Base-by-base conservation (phyloP, 1,140 invertebrate genomes). In the Anastrepha ludens region DNA sequence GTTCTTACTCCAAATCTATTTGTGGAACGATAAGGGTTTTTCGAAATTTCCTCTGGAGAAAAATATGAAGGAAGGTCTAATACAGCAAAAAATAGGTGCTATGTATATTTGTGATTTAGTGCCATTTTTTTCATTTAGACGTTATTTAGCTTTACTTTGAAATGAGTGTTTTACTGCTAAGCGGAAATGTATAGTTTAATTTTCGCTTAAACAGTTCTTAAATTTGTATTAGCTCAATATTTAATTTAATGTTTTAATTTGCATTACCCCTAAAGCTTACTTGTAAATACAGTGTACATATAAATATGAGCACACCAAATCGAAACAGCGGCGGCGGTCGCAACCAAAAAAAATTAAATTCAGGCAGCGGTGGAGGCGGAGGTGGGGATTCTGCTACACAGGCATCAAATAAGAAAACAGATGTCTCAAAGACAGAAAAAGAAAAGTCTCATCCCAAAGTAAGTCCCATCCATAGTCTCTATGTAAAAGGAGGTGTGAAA, bases 211-310 rank as follows among this genome's bases (percentile, higher is more conserved):
- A 29, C 29, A 29, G 1, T 29, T 29, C 29, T 29, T 0, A 29
- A 29, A 29, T 29, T 29, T 29, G 1, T 29, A 29, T 29, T 29
- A 29, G 29, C 29, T 29, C 29, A 29, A 29, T 29, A 29, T 29
- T 29, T 29, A 29, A 29, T 29, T 29, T 29, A 29, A 29, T 29
- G 29, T 29, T 29, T 55, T 44, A 11, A 59, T 62, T n/a, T 81
- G 9, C 70, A 47, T 74, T n/a, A 67, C 20, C 13, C 15, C 89
- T 88, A 20, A 89, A 92, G 91, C 91, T 92, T 92, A 91, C 89
- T 93, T 93, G 92, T 93, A 93, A 93, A 93, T 93, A 93, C 92
- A 93, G 92, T 93, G 92, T 93, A 93, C 91, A 93, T 93, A 93
- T 90, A 81, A 91, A 90, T 87, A 93, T 93, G 92, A 93, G 92